Percentiles rank a stretch among this genome's conserved stretches.
Evolutionary conservation across 1,140 invertebrate species (phyloP).

Genomic region (Tribolium castaneum): DNA sequence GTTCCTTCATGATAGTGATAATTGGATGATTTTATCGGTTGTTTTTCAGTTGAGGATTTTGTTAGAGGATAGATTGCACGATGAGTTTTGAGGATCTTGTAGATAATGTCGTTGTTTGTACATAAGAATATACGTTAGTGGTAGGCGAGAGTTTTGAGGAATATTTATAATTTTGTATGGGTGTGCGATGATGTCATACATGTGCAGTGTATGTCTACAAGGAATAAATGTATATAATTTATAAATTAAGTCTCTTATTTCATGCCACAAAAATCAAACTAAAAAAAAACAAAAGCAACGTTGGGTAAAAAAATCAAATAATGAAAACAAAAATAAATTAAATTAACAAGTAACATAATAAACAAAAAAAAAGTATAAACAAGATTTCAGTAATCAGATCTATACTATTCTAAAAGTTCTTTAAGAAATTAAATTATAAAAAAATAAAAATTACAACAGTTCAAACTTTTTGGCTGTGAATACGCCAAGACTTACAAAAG

Average conservation of each 20-base stretch:
- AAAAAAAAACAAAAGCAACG: no score
- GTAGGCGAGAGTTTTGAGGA: constrained; percentile 7
- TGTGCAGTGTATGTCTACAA: constrained; percentile 19
- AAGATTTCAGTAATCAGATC: no score
- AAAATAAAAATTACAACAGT: no score
- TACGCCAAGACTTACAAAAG: no score
- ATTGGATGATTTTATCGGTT: constrained; percentile 33
- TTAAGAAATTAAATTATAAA: no score
- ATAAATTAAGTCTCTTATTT: background rate
- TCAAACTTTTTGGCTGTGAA: no score
- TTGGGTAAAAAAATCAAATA: no score
- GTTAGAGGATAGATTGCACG: constrained; percentile 23
- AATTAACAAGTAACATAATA: no score
- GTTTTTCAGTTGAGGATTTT: constrained; percentile 12
- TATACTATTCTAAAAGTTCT: no score
- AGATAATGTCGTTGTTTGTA: constrained; percentile 40
- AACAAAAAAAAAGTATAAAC: no score
- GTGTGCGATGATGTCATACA: constrained; percentile 26
- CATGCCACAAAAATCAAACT: no score
- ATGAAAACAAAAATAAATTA: no score
- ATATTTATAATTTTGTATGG: constrained; percentile 43
- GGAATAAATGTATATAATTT: constrained; percentile 39
- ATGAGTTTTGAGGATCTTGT: constrained; percentile 8
- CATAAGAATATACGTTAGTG: constrained; percentile 33
- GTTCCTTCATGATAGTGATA: constrained; percentile 55